Evolutionary conservation across 2,797 vertebrate species (phyloP), one percentile per base, ranked within the genome.

Genomic region (Hephaestus fuliginosus): DNA sequence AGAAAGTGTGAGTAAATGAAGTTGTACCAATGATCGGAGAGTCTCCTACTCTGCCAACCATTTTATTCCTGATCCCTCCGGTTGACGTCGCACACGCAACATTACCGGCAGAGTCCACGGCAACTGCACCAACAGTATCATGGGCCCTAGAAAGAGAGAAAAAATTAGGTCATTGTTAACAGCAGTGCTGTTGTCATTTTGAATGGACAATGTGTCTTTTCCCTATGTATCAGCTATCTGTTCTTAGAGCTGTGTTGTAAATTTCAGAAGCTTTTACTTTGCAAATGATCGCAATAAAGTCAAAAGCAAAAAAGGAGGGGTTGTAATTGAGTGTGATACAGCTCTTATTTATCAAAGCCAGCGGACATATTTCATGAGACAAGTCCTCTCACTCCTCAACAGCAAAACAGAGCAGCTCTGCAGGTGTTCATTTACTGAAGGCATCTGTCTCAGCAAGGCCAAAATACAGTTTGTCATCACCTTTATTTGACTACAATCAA

Each of bases 21-120:
- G 2, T 69, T 88, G 36, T 89, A 97, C 95, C 95, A 82, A 97
- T 90, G 49, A 96, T 75, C 0, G 97, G 95, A 4, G 96, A 93
- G 88, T 98, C 97, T 85, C 97, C 96, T 0, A 97, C 96, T 74
- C 96, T 92, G 84, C 97, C 97, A n/a, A 90, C 91, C 97, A 97
- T 97, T 91, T 97, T 97, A 81, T 97, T 96, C 17, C 87, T 44
- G 49, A 95, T 96, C 30, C 95, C 95, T 62, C 94, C 95, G 0
- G 95, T 96, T 3, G 97, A 96, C 70, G 95, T 97, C 43, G 96
- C 95, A 30, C 95, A 95, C 14, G 94, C 96, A 48, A 97, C 85
- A 46, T 95, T 93, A 2, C 95, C 97, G 72, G 76, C 86, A 84
- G 18, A 55, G 86, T 96, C 96, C 66, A 95, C 78, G 80, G 96